phyloP scores from a whole-genome alignment of 2,113 vertebrate genomes.

The Paramormyrops kingsleyae region DNA sequence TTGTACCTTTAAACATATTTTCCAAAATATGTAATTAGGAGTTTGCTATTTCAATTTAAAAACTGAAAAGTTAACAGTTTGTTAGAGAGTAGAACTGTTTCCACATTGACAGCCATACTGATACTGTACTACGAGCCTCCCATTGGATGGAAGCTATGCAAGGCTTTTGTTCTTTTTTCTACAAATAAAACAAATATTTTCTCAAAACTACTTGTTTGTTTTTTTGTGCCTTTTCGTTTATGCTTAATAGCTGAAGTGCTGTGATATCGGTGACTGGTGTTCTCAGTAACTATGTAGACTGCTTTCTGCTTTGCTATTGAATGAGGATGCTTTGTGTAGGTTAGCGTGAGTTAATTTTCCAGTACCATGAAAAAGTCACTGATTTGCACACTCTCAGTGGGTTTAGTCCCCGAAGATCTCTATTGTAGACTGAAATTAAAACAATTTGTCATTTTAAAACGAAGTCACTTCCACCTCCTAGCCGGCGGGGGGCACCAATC shows the following conservation, averaged over 20 bases:
- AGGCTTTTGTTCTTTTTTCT: conserved; percentile 21
- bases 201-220: conserved; percentile 2
- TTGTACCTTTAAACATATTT: not conserved
- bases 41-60: not conserved
- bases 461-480: not conserved
- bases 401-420: not conserved
- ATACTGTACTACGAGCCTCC: not conserved
- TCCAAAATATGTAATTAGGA: not conserved
- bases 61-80: not conserved
- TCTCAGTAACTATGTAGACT: not conserved
- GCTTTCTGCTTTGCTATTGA: not conserved
- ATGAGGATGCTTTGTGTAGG: not conserved
- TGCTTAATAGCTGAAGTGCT: not conserved
- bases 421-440: not conserved
- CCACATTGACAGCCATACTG: not conserved
- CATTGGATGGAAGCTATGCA: conserved; percentile 19
- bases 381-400: not conserved
- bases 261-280: not conserved
- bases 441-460: not conserved
- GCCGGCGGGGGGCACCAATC: not conserved
- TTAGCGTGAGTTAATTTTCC: not conserved
- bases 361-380: not conserved
- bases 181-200: conserved; percentile 29
- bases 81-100: not conserved
- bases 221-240: not conserved